Base-by-base conservation (phyloP, 2,888 invertebrate genomes). In the Troglohyphantes excavatus region DNA sequence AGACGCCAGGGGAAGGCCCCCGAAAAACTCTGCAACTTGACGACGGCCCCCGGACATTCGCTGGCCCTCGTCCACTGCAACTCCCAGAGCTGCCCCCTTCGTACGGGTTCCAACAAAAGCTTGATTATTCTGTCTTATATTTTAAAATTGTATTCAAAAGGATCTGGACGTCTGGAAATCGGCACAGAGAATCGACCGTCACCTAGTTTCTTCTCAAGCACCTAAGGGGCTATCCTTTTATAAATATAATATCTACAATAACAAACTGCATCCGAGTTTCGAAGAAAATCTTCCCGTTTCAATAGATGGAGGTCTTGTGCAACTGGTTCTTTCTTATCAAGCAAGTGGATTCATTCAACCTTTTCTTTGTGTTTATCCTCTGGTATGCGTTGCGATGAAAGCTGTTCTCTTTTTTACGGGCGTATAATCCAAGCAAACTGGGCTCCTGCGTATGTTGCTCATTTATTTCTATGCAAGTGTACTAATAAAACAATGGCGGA, bases 61-160 rank as follows among this genome's bases (percentile, higher is more conserved):
- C 17, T 17, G n/a, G 53, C 17, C 39, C 53, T n/a, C 17, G 13
- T n/a, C 53, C 53, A 1, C n/a, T 53, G n/a, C 53, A 53, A 53
- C 53, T 53, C 53, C 53, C 53, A 53, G 53, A 53, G 53, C 53
- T n/a, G n/a, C n/a, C n/a, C n/a, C n/a, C n/a, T n/a, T n/a, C n/a
- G 5, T n/a, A 53, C 39, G 13, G 39, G 39, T 39, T 39, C 39
- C 9, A 53, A 53, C 5, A 53, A 7, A 6, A 13, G 17, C 13
- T 33, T 33, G 33, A 6, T 33, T 33, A 5, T 53, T n/a, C 53
- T 17, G 5, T 2, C n/a, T n/a, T 39, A n/a, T 53, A n/a, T 53
- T 53, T n/a, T 39, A n/a, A 33, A 33, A 33, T 33, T 33, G 33
- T 33, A 33, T 33, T 33, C 33, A 6, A 33, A 33, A 33, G 53